phyloP scores from a whole-genome alignment of 1,140 invertebrate species.

The Drosophila grimshawi region DNA sequence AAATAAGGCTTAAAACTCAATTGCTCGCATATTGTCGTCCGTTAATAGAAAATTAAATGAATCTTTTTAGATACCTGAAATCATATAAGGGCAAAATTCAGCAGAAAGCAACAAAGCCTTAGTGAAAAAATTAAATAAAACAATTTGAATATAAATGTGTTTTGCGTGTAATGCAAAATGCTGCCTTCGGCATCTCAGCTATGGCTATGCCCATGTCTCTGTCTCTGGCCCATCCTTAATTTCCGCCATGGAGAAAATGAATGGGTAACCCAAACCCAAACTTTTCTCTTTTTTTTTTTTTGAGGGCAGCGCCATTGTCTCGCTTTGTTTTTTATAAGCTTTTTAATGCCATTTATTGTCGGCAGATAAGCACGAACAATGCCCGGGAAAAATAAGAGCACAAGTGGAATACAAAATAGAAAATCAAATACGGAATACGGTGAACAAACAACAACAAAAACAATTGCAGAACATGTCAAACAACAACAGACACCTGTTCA shows the following conservation, averaged over 20 bases:
- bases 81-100: constrained; percentile 8
- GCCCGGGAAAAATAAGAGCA: neutral
- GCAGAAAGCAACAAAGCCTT: constrained; percentile 40
- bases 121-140: constrained; percentile 17
- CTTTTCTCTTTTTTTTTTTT: neutral
- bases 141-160: constrained; percentile 77
- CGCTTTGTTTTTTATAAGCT: constrained; percentile 50
- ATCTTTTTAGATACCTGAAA: constrained; percentile 22
- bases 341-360: constrained; percentile 76
- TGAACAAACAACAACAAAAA: constrained; percentile 4
- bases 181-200: constrained; percentile 46
- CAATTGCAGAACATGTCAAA: constrained; percentile 34
- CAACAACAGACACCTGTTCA: constrained; percentile 60
- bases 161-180: constrained; percentile 63
- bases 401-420: constrained; percentile 6
- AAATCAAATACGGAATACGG: constrained; percentile 37
- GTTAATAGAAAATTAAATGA: constrained; percentile 28
- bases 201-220: neutral
- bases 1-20: neutral
- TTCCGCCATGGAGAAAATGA: constrained; percentile 44
- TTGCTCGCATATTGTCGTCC: neutral
- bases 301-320: constrained; percentile 48
- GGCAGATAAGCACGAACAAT: constrained; percentile 65
- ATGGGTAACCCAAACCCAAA: neutral
- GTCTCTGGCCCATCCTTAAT: constrained; percentile 56